phyloP scores from a whole-genome alignment of 2,797 vertebrate genomes.

The Gallirallus australis region DNA sequence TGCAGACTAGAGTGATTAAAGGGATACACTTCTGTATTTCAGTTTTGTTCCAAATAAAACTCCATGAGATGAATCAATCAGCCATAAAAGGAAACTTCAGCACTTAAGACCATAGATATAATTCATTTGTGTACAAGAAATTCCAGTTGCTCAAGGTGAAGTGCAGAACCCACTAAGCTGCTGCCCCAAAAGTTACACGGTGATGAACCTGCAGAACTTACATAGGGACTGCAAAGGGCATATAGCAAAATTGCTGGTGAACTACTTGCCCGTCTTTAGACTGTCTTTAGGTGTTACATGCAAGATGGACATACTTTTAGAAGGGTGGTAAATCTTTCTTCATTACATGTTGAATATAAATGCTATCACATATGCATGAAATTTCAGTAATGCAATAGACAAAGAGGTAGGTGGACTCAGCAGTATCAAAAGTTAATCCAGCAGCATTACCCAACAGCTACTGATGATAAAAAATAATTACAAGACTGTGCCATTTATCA shows the following conservation, averaged over 20 bases:
- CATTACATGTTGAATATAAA: background rate
- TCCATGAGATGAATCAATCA: background rate
- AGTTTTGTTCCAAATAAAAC: background rate
- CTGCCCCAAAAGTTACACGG: background rate
- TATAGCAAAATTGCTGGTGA: background rate
- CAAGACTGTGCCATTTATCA: background rate
- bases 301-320: background rate
- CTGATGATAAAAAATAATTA: background rate
- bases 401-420: background rate
- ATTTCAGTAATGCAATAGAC: background rate
- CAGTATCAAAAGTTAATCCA: background rate
- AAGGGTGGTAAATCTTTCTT: background rate
- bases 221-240: background rate
- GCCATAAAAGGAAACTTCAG: background rate
- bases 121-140: background rate
- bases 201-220: background rate
- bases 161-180: background rate
- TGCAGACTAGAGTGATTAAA: background rate
- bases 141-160: background rate
- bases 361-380: background rate
- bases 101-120: background rate
- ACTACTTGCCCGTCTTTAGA: background rate
- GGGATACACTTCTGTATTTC: background rate
- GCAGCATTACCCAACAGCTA: background rate
- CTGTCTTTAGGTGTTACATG: background rate